Base-by-base conservation (phyloP, 2,888 invertebrate species). In the Eilema depressum region DNA sequence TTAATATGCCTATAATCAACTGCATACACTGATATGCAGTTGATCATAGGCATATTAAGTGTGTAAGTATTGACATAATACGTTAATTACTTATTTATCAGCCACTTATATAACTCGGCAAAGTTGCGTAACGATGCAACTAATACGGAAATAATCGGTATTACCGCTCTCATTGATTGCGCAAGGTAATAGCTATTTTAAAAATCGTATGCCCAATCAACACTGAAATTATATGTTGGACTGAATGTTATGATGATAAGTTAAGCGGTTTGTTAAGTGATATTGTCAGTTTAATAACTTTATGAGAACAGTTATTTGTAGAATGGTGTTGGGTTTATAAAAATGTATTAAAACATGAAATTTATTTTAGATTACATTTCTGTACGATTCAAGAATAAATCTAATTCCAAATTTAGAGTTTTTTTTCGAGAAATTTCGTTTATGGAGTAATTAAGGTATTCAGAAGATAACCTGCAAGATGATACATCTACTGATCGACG, bases 101-200 rank as follows among this genome's bases (percentile, higher is more conserved):
- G 17, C 1, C 56, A 33, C 33, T 65, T 65, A 25, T 23, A 57
- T 57, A 65, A 65, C 30, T 11, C 56, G 33, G 23, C 33, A 33
- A 2, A n/a, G 17, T 65, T 65, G 56, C 71, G 68, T 66, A 73
- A 79, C 77, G 66, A 76, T 60, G 20, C 33, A 63, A 63, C 73
- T 78, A 79, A 80, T 80, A 79, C 80, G 76, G 76, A 79, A 77
- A 78, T 69, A 74, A 74, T 75, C 73, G 74, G 63, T 75, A 69
- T 69, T 77, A 74, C 78, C 73, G 75, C 68, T 61, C 69, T 73
- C 68, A 74, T 76, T 71, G 66, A 76, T 80, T 78, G 79, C 74
- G 73, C 76, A 79, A 74, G 25, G 26, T 41, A n/a, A 63, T 47
- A 4, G 66, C 66, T 53, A 10, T 69, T 12, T 63, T 74, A 72